Percentiles rank a stretch among this genome's conserved stretches.
These are phyloP conservation scores for Perithous albicinctus DNA, from an alignment of 2,888 invertebrate genomes.

Conservation along the genomic window DNA sequence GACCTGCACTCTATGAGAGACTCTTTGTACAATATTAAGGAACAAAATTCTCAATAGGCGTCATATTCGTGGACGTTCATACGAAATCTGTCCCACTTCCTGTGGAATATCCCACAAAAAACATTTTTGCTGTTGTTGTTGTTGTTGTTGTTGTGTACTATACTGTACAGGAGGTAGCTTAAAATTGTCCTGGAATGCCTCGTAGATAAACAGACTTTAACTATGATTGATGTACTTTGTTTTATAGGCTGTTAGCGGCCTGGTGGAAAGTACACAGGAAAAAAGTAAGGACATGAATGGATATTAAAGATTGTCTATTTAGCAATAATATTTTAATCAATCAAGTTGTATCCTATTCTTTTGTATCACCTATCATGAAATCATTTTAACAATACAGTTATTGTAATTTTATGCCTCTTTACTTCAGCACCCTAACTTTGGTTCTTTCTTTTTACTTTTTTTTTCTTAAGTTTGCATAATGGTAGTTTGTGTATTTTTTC, in stretches of 20 bases:
- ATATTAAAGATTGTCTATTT: conserved; percentile 79
- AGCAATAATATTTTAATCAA: conserved; percentile 65
- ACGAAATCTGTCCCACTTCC: no score
- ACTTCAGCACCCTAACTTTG: conserved; percentile 61
- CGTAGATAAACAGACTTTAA: background rate
- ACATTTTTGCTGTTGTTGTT: no score
- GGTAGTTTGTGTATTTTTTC: conserved; percentile 38
- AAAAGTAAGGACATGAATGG: conserved; percentile 89
- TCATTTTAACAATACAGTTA: conserved; percentile 65
- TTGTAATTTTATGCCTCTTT: conserved; percentile 64
- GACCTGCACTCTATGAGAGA: no score
- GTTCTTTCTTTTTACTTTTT: conserved; percentile 65
- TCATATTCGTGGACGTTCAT: no score
- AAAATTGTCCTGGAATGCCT: no score
- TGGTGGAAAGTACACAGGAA: conserved; percentile 91
- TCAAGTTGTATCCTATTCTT: conserved; percentile 71
- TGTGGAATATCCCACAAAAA: no score
- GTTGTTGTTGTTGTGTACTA: no score
- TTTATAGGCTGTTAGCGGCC: conserved; percentile 92
- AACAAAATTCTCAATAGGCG: no score
- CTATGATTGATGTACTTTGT: conserved; percentile 33
- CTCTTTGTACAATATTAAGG: no score
- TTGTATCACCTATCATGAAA: conserved; percentile 72
- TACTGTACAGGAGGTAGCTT: no score
- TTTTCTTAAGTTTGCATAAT: conserved; percentile 47